These are phyloP conservation scores for Leptothorax acervorum DNA, from an alignment of 2,888 invertebrate genomes.

Conservation along the genomic window DNA sequence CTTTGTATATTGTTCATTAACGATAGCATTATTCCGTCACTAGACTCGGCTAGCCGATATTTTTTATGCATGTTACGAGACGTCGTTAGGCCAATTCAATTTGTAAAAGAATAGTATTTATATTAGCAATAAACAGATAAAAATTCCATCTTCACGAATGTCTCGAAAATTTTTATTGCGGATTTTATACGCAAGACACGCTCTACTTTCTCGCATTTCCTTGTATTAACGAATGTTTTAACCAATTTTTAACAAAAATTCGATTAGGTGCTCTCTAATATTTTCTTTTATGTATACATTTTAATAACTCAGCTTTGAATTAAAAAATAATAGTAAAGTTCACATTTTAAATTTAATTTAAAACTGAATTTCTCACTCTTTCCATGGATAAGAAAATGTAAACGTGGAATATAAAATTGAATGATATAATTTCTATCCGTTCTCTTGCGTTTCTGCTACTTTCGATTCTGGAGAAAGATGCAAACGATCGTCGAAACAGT, in stretches of 20 bases:
- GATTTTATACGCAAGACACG: not conserved
- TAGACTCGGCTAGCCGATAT: constrained; percentile 73
- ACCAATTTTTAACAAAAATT: not conserved
- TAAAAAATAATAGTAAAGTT: not conserved
- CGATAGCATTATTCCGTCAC: constrained; percentile 64
- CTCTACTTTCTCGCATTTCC: not conserved
- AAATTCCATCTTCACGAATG: constrained; percentile 34
- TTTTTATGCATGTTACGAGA: constrained; percentile 72
- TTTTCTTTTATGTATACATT: not conserved
- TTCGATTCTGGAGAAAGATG: constrained; percentile 15
- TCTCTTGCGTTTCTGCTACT: not conserved
- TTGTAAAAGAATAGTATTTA: constrained; percentile 78
- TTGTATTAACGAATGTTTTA: not conserved
- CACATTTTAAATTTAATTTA: not conserved
- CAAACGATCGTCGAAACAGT: constrained; percentile 1
- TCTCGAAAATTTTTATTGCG: not conserved
- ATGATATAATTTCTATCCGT: not conserved
- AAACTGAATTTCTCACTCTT: not conserved
- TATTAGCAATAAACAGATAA: constrained; percentile 75
- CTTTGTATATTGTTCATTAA: constrained; percentile 59
- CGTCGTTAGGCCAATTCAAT: constrained; percentile 69
- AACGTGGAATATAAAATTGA: not conserved
- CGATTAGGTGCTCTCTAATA: not conserved
- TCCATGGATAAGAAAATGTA: not conserved
- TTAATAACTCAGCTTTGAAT: not conserved